phyloP scores from a whole-genome alignment of 1,140 invertebrate species.

The Drosophila leontia region DNA sequence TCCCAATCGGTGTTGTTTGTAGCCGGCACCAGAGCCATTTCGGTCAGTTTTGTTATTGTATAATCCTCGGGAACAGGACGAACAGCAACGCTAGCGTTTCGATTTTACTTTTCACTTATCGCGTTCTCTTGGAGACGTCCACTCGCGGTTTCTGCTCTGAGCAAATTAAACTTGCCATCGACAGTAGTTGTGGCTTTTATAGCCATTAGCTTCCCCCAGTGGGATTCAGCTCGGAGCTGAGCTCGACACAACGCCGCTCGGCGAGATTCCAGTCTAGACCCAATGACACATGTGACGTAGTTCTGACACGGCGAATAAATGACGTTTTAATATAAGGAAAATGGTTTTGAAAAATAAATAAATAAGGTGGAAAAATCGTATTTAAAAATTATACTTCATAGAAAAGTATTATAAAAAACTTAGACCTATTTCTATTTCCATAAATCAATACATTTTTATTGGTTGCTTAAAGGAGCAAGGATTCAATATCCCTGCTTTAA shows the following conservation, averaged over 20 bases:
- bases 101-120: conserved; percentile 42
- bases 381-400: not conserved
- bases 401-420: too few species aligned
- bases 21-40: conserved; percentile 78
- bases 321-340: not conserved
- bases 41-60: not conserved
- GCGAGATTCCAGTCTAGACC: conserved; percentile 51
- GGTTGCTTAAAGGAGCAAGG: not conserved
- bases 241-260: conserved; percentile 34
- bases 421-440: not conserved
- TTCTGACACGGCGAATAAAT: conserved; percentile 7
- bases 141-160: conserved; percentile 78
- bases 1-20: conserved; percentile 78
- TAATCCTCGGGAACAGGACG: conserved; percentile 43
- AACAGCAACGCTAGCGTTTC: conserved; percentile 48
- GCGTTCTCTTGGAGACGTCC: conserved; percentile 71
- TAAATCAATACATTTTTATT: not conserved
- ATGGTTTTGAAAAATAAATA: not conserved
- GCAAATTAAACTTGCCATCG: conserved; percentile 76
- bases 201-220: conserved; percentile 43
- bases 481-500: not conserved
- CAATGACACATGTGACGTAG: conserved; percentile 72
- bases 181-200: conserved; percentile 71
- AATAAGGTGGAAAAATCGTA: not conserved
- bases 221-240: conserved; percentile 20